Evolutionary conservation across 2,797 vertebrate species (phyloP).

Genomic region (Nannoperca obscura): DNA sequence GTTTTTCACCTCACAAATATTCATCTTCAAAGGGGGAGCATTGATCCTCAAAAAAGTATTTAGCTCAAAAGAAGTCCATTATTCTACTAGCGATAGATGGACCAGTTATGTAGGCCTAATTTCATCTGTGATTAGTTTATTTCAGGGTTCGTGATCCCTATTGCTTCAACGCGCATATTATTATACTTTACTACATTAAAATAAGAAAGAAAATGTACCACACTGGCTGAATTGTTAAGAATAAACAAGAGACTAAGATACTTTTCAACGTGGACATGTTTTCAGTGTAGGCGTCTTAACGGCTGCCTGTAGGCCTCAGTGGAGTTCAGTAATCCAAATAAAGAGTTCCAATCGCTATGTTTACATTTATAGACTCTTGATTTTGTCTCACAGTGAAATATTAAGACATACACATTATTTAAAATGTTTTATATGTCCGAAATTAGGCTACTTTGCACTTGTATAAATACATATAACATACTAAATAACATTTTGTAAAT

Average conservation of each 20-base stretch:
- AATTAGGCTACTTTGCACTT: not conserved
- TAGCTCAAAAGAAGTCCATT: conserved; percentile 8
- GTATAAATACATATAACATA: not conserved
- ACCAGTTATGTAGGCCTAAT: not conserved
- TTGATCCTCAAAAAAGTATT: not conserved
- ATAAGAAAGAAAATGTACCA: not conserved
- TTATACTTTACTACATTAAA: not conserved
- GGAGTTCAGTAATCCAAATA: conserved; percentile 4
- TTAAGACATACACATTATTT: not conserved
- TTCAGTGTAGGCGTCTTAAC: not conserved
- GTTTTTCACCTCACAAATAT: conserved; percentile 5
- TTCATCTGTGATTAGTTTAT: not conserved
- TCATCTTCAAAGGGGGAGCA: not conserved
- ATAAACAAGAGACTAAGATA: not conserved
- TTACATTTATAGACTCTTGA: not conserved
- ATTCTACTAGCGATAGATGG: not conserved
- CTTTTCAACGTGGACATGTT: not conserved
- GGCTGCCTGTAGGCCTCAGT: conserved; percentile 25
- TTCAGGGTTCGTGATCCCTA: not conserved
- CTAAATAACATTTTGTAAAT: not conserved
- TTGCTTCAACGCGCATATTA: not conserved
- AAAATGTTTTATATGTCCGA: not conserved
- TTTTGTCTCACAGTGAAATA: not conserved
- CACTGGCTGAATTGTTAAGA: not conserved
- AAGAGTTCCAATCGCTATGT: not conserved